These are phyloP conservation scores for Dicaeum eximium DNA, from an alignment of 2,113 vertebrate genomes.

Conservation along the genomic window DNA sequence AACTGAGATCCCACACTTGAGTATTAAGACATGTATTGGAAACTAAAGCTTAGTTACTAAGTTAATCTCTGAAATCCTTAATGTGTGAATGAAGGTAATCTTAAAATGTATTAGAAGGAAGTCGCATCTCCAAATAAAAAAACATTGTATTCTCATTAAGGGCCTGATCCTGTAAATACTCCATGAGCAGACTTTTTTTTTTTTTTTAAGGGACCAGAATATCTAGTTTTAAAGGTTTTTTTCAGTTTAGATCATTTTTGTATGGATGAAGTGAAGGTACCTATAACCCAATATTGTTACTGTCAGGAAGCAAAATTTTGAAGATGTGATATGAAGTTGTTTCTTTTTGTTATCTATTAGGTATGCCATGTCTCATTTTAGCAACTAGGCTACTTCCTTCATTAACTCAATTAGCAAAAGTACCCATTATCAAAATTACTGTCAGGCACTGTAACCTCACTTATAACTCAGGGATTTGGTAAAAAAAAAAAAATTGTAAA, in stretches of 20 bases:
- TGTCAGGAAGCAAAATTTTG: neutral
- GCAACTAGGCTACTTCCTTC: neutral
- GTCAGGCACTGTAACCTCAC: neutral
- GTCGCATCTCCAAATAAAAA: neutral
- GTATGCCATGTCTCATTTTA: neutral
- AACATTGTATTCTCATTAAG: neutral
- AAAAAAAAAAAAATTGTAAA: neutral
- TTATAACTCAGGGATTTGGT: neutral
- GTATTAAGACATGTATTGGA: neutral
- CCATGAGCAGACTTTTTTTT: too few relatives aligned
- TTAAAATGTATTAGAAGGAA: neutral
- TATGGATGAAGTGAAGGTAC: neutral
- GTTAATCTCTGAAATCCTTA: slow-evolving; percentile 37
- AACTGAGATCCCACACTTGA: neutral
- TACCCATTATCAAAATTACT: neutral
- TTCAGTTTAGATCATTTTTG: neutral
- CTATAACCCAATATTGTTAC: neutral
- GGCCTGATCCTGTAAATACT: neutral
- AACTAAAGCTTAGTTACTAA: slow-evolving; percentile 30
- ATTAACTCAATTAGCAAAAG: neutral
- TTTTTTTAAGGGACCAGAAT: neutral
- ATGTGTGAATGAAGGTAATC: slow-evolving; percentile 4
- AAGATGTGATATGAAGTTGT: neutral
- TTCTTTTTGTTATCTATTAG: neutral
- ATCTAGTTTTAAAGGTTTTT: neutral